These are phyloP conservation scores for Helleia helle DNA, from an alignment of 2,888 invertebrate genomes.

Conservation along the genomic window DNA sequence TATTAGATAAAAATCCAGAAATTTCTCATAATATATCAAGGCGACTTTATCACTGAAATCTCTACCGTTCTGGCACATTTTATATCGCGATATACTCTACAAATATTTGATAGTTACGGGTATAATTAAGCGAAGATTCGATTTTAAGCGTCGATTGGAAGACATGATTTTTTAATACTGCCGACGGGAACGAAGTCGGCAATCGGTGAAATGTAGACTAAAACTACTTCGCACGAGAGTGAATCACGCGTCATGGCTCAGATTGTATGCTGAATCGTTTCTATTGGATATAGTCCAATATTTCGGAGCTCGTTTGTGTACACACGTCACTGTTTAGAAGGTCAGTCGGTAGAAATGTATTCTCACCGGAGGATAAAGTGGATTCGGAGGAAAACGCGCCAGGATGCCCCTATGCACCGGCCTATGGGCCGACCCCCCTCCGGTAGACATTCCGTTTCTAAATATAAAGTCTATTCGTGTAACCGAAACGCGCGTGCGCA, in stretches of 20 bases:
- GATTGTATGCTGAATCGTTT: slow-evolving; percentile 50
- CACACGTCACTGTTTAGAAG: slow-evolving; percentile 50
- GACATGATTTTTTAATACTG: slow-evolving; percentile 37
- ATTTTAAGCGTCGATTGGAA: slow-evolving; percentile 56
- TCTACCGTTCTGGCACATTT: slow-evolving; percentile 34
- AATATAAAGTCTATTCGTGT: slow-evolving; percentile 73
- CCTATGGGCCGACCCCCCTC: slow-evolving; percentile 81
- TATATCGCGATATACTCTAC: slow-evolving; percentile 43
- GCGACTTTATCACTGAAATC: slow-evolving; percentile 39
- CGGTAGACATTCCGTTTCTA: slow-evolving; percentile 68
- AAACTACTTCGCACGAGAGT: slow-evolving; percentile 55
- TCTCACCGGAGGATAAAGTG: slow-evolving; percentile 63
- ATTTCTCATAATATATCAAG: slow-evolving; percentile 24
- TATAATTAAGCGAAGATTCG: slow-evolving; percentile 61
- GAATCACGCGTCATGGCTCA: slow-evolving; percentile 51
- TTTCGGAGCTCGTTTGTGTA: slow-evolving; percentile 55
- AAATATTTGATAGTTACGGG: slow-evolving; percentile 63
- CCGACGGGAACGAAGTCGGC: slow-evolving; percentile 28
- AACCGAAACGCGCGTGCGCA: slow-evolving; percentile 60
- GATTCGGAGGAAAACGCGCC: slow-evolving; percentile 56
- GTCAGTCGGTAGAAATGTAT: slow-evolving; percentile 37
- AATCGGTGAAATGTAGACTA: slow-evolving; percentile 43
- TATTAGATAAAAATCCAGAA: slow-evolving; percentile 17
- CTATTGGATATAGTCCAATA: slow-evolving; percentile 70
- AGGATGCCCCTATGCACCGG: slow-evolving; percentile 78